Evolutionary conservation across 2,797 vertebrate species (phyloP), one percentile per base, ranked within the genome.

Genomic region (Chelon auratus): DNA sequence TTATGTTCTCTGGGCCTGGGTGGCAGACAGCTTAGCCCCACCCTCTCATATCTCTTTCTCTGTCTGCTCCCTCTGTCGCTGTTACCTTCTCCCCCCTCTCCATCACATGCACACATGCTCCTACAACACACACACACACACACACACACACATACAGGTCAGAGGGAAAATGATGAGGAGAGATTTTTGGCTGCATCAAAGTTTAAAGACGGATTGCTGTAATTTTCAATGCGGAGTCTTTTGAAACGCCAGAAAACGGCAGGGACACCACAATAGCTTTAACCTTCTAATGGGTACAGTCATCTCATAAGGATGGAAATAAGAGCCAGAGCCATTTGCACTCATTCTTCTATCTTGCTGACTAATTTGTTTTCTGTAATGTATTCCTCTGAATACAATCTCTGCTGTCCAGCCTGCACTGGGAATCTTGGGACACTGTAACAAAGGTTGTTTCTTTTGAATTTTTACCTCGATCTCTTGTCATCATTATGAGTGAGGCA

Each of bases 1-100:
- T 94, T 92, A 94, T 94, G 93, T 93, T 92, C 92, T 89, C 85
- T 80, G 85, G 90, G 91, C 90, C 88, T 89, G 83, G 89, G 85
- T 91, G 84, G 89, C 87, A 94, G 92, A 92, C 93, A 94, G 91
- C 86, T 72, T 85, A 80, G 90, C 89, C 84, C 86, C 89, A 71
- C 89, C 86, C 91, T 85, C 91, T 91, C 82, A 90, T 93, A 89
- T 88, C 82, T 88, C 79, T 84, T 78, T 78, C 81, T 83, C 65
- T 84, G 82, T 86, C 87, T 88, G 70, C 68, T 80, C 78, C 69
- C 60, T 86, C 64, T 72, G 84, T 77, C 62, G 20, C 81, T 68
- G 65, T 76, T 68, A 76, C 85, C 51, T 22, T 58, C 66, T 53
- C 57, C 58, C 47, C 47, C 13, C 56, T 72, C 55, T 78, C 57